Evolutionary conservation across 1,140 invertebrate species (phyloP), one percentile per base, ranked within the genome.

Genomic region (Helicoverpa zea): DNA sequence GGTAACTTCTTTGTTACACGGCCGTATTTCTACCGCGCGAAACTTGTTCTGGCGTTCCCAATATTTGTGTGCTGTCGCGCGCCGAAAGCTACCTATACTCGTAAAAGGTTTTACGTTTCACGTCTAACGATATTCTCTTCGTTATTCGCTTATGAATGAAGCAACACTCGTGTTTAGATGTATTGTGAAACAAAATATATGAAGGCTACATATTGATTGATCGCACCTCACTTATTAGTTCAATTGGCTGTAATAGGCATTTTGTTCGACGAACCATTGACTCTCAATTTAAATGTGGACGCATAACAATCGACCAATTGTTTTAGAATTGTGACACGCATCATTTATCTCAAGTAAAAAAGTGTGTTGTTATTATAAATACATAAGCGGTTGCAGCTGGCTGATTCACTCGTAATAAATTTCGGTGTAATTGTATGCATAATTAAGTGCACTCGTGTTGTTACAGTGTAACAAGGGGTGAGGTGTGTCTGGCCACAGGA

Each of bases 201-300:
- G 49, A 35, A 61, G 3, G 47, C 63, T 30, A 16, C 18, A 14
- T 63, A 76, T 64, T 77, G 75, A 77, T 77, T 54, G 75, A 77
- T 66, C 13, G 51, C 11, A 29, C 47, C 56, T 35, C 23, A 35
- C 47, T 77, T 66, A 77, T 77, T 77, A 51, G 75, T 43, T 66
- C 75, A 77, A 77, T 66, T 77, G 75, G 43, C 13, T 54, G 75
- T 54, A 77, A 66, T 77, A 30, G 30, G 13, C 49, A 30, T 72
- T 72, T 72, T 63, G 43, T 66, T 66, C 58, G 23, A 43, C 49
- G 61, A 35, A 54, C 75, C 47, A 77, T 66, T 77, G 61, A 13
- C 61, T 77, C 16, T 66, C 49, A 77, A 77, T 77, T 77, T 52
- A 77, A 77, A 77, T 66, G 18, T 64, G 49, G 23, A 72, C 68